A percentile compares a stretch with the other conserved stretches of the same genome.
Conservation (phyloP, 2,888 invertebrate species). For the Aporophyla nigra region DNA sequence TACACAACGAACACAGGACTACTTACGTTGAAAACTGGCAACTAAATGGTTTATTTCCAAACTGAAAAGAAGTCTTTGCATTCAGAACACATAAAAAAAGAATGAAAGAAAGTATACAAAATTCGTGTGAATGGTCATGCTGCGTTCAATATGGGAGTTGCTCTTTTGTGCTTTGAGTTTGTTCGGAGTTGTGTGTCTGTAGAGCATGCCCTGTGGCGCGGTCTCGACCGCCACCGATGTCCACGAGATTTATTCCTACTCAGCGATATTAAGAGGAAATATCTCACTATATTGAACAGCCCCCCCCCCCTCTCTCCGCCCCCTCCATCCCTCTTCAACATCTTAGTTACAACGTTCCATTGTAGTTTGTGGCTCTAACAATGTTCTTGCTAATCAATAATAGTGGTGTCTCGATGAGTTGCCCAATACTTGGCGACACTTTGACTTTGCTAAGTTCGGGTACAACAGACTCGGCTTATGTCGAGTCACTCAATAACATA, state of each 20-base stretch:
- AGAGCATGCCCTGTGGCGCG: background rate
- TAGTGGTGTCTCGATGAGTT: constrained; percentile 23
- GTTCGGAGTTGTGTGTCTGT: constrained; percentile 14
- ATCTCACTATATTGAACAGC: constrained; percentile 19
- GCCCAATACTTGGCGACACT: constrained; percentile 22
- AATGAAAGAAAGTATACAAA: background rate
- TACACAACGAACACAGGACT: background rate
- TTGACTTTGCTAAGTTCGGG: constrained; percentile 20
- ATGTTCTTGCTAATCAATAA: constrained; percentile 31
- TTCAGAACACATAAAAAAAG: background rate
- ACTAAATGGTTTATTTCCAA: background rate
- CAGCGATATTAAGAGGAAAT: constrained; percentile 52
- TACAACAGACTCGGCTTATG: background rate
- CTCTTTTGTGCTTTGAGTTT: background rate
- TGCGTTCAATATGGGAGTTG: background rate
- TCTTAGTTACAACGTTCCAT: background rate
- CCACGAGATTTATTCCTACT: constrained; percentile 58
- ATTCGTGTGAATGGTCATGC: background rate
- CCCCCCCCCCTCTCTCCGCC: background rate
- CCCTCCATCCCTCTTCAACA: background rate
- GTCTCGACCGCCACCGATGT: constrained; percentile 22
- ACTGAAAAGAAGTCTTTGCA: background rate
- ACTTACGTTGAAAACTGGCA: background rate
- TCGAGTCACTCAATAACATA: background rate
- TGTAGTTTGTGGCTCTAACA: constrained; percentile 18